A percentile compares a stretch with the other conserved stretches of the same genome.
Conservation (phyloP, 2,113 vertebrate species). For the Condylura cristata region DNA sequence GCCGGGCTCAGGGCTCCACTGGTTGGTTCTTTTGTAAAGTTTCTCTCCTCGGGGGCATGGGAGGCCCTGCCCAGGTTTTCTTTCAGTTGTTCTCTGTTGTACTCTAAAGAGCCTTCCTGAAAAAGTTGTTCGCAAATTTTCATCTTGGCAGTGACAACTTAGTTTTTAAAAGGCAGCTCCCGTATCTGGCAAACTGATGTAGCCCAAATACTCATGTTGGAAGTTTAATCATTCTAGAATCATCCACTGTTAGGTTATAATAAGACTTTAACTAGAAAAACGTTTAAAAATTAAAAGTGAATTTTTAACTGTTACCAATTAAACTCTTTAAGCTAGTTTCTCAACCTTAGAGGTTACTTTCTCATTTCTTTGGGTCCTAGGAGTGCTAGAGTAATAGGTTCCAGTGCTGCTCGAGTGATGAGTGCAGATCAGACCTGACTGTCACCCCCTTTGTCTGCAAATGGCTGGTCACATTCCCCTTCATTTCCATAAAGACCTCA, state of each 20-base stretch:
- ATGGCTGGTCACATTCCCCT: not conserved
- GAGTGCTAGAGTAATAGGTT: not conserved
- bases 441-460: not conserved
- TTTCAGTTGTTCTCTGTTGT: not conserved
- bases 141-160: not conserved
- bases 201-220: conserved; percentile 23
- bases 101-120: not conserved
- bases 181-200: not conserved
- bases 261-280: conserved; percentile 67
- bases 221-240: conserved; percentile 68
- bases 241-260: conserved; percentile 48
- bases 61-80: not conserved
- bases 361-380: not conserved
- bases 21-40: not conserved
- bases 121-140: not conserved
- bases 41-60: not conserved
- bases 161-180: not conserved
- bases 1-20: not conserved
- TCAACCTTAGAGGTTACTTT: conserved; percentile 13
- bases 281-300: conserved; percentile 75
- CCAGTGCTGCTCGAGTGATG: not conserved
- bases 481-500: not conserved
- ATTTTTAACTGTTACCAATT: conserved; percentile 64
- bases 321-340: conserved; percentile 11
- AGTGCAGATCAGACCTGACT: not conserved